These are phyloP conservation scores for Lasioglossum figueresi DNA, from an alignment of 2,888 invertebrate species.

Conservation along the genomic window DNA sequence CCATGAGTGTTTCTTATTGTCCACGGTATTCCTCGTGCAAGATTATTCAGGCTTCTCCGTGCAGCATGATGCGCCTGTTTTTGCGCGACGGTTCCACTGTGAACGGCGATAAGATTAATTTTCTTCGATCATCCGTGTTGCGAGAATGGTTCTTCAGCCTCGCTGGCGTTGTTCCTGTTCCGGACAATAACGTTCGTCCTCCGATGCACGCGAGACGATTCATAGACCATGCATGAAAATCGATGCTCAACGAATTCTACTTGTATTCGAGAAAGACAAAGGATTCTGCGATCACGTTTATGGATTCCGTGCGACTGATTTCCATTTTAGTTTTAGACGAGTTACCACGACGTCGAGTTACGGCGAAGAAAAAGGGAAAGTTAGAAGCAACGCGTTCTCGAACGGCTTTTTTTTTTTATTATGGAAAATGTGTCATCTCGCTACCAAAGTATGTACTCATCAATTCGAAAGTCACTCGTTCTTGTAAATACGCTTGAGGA, in stretches of 20 bases:
- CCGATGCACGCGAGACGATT: not conserved
- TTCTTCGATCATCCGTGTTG: slow-evolving; percentile 23
- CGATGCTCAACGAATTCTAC: not conserved
- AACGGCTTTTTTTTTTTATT: slow-evolving; percentile 1
- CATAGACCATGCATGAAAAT: not conserved
- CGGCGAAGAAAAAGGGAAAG: not conserved
- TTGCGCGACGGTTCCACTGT: slow-evolving; percentile 27
- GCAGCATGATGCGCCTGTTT: not conserved
- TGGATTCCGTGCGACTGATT: slow-evolving; percentile 4
- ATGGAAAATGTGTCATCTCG: slow-evolving; percentile 62
- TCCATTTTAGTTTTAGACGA: slow-evolving; percentile 8
- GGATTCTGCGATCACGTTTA: not conserved
- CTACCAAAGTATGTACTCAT: slow-evolving; percentile 69
- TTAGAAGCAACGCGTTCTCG: not conserved
- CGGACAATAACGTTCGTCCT: not conserved
- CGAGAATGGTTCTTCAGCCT: not conserved
- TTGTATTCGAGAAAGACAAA: not conserved
- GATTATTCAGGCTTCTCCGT: not conserved
- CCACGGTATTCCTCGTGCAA: slow-evolving; percentile 10
- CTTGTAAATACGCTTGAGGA: slow-evolving; percentile 63
- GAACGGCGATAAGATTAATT: slow-evolving; percentile 49
- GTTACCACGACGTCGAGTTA: slow-evolving; percentile 32
- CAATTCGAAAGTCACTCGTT: slow-evolving; percentile 50
- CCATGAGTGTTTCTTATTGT: slow-evolving; percentile 52
- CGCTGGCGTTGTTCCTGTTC: slow-evolving; percentile 10